phyloP scores from a whole-genome alignment of 2,888 invertebrate species.

The Plusia festucae region DNA sequence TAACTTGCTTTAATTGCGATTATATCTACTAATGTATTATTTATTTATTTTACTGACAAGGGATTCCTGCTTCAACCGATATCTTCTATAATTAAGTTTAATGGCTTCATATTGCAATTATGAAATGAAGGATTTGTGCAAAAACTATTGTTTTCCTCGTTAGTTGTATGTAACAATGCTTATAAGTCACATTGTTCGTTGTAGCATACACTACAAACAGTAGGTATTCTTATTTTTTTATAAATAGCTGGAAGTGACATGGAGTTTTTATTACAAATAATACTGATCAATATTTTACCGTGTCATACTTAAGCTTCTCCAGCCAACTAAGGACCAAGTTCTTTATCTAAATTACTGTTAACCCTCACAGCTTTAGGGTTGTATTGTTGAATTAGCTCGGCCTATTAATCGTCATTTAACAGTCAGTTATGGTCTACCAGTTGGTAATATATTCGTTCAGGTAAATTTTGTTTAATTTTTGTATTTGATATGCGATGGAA shows the following conservation, averaged over 20 bases:
- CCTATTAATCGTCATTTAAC: background rate
- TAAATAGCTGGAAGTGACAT: no score
- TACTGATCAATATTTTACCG: no score
- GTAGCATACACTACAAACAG: no score
- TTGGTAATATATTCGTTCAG: no score
- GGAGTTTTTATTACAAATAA: no score
- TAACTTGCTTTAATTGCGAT: background rate
- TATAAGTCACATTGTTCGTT: no score
- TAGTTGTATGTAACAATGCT: no score
- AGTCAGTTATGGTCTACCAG: background rate
- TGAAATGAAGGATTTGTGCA: no score
- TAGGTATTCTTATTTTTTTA: no score
- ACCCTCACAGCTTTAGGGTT: background rate
- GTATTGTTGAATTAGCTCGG: background rate
- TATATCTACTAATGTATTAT: background rate
- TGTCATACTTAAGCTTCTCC: background rate
- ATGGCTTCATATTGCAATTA: background rate
- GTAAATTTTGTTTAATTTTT: no score
- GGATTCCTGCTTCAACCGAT: background rate
- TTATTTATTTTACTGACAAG: background rate
- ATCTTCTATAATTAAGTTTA: background rate
- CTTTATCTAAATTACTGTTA: conserved; percentile 1
- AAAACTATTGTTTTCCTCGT: no score
- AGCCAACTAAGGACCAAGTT: background rate
- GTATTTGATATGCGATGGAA: no score